Evolutionary conservation across 2,113 vertebrate genomes (phyloP), one percentile per base, ranked within the genome.

Genomic region (Nothobranchius kuhntae): DNA sequence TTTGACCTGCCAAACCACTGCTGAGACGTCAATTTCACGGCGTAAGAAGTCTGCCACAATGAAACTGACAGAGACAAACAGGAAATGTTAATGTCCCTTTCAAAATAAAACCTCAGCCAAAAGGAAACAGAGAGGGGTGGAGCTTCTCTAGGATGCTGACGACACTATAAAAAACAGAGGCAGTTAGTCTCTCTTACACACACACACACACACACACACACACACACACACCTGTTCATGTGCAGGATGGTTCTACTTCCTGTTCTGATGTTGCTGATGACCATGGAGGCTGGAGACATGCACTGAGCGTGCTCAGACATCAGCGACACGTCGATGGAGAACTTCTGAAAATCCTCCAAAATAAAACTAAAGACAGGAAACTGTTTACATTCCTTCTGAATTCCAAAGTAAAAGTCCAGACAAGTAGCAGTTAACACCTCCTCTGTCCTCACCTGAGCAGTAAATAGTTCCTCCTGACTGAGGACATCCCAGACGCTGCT

Each of bases 201-300:
- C 38, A 40, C 38, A 40, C 38, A 40, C 73, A 36, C 24, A 35
- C 53, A 55, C 13, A 54, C 53, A 36, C 12, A 48, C 44, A 40
- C 45, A 62, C 56, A 58, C 65, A 53, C 73, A 77, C 65, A 87
- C 87, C 86, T 90, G 89, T 87, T 90, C 83, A 77, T 86, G 73
- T 89, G 87, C 52, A 90, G 65, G 77, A 89, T 87, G 44, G 87
- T 89, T 42, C 89, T 85, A 24, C 83, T 87, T 78, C 85, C 87
- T 65, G 84, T 85, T 48, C 45, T 60, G 57, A 64, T 24, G 65
- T 72, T 90, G 72, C 80, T 75, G 87, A 89, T 81, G 84, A 90
- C 85, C 69, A 85, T 24, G 1, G 89, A 89, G 8, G 85, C 64
- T 15, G 89, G 87, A 59, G 80, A 60, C 45, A 13, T 47, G 53